Conservation (phyloP, 2,113 vertebrate species). For the Lota lota region DNA sequence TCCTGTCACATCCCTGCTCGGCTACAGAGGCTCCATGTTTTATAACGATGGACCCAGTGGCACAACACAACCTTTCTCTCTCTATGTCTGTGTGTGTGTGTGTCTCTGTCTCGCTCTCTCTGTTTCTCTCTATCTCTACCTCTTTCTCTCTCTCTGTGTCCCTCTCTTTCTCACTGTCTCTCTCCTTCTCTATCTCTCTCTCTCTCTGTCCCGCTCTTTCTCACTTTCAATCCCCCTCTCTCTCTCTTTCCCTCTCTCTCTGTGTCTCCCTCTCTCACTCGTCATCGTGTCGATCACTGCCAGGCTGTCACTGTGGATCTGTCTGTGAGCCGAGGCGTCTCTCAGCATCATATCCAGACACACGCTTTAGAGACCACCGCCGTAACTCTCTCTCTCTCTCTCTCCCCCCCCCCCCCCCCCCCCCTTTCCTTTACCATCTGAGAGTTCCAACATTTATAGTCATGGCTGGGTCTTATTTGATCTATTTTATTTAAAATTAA, state of each 20-base stretch:
- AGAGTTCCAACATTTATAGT: neutral
- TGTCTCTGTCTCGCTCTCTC: conserved; percentile 23
- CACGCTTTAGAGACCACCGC: conserved; percentile 48
- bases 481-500: conserved; percentile 22
- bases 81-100: conserved; percentile 29
- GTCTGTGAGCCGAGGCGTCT: conserved; percentile 55
- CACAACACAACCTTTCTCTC: conserved; percentile 60
- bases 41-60: conserved; percentile 51
- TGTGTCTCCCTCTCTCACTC: conserved; percentile 34
- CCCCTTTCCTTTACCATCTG: neutral
- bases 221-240: neutral
- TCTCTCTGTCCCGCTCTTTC: conserved; percentile 35
- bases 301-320: conserved; percentile 60
- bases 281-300: conserved; percentile 56
- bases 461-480: neutral
- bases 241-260: conserved; percentile 24
- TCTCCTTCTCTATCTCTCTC: conserved; percentile 2
- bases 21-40: conserved; percentile 37
- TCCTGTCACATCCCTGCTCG: conserved; percentile 42
- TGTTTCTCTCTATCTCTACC: neutral
- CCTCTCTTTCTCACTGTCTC: neutral
- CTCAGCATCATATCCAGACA: conserved; percentile 50
- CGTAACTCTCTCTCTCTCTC: conserved; percentile 31
- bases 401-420: conserved; percentile 17
- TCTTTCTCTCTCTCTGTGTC: conserved; percentile 35